phyloP scores from a whole-genome alignment of 2,888 invertebrate species.

The Plusia festucae region DNA sequence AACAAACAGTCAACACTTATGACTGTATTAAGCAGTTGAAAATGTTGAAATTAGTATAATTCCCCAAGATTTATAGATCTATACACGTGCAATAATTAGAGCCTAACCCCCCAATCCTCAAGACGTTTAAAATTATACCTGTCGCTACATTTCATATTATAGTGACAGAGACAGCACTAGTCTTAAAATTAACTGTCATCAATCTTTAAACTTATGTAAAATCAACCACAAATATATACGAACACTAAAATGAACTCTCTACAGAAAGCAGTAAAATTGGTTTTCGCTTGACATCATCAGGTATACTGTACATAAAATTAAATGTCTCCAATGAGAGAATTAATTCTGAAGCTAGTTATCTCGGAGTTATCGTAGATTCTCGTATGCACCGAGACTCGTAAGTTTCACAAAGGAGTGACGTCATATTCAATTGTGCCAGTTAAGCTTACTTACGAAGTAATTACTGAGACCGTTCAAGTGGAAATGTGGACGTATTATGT shows the following conservation, averaged over 20 bases:
- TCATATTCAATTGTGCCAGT: conserved; percentile 38
- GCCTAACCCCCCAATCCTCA: too few relatives aligned
- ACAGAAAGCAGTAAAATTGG: neutral
- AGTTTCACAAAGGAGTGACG: conserved; percentile 32
- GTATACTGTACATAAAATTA: neutral
- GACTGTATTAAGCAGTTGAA: too few relatives aligned
- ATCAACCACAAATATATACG: neutral
- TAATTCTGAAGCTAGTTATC: neutral
- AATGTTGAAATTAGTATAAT: too few relatives aligned
- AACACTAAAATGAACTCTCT: neutral
- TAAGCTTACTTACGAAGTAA: conserved; percentile 36
- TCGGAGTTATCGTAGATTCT: conserved; percentile 18
- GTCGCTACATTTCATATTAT: too few relatives aligned
- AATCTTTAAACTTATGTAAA: neutral
- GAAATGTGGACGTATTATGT: conserved; percentile 17
- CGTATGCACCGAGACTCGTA: conserved; percentile 25
- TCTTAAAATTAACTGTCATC: too few relatives aligned
- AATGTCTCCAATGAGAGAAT: neutral
- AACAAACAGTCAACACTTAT: neutral
- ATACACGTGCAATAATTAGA: too few relatives aligned
- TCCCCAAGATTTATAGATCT: too few relatives aligned
- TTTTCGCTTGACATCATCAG: neutral
- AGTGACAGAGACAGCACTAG: too few relatives aligned
- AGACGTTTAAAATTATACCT: too few relatives aligned
- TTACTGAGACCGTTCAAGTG: conserved; percentile 37